Percentiles rank a stretch among this genome's conserved stretches.
Evolutionary conservation across 1,140 invertebrate species (phyloP).

Genomic region (Pseudomyrmex gracilis): DNA sequence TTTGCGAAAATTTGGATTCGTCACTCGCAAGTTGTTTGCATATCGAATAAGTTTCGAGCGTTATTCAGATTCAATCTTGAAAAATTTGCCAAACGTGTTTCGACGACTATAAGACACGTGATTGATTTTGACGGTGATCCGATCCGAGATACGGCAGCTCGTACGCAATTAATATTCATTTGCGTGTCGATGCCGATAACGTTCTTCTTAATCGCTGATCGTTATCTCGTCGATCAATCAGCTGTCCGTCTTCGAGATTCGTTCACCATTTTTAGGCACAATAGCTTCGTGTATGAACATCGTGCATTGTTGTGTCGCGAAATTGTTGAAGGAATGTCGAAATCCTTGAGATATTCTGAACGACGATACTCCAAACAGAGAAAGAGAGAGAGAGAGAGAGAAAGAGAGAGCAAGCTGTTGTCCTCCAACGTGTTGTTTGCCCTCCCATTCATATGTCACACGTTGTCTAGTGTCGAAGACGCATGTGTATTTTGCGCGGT

Average conservation of each 20-base stretch:
- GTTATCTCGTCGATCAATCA: slow-evolving; percentile 21
- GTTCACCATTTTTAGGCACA: neutral
- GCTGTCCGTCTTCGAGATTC: neutral
- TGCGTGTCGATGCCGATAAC: neutral
- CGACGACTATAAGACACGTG: neutral
- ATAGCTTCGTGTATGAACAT: neutral
- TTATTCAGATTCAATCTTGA: too few relatives aligned
- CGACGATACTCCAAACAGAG: slow-evolving; percentile 5
- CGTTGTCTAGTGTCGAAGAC: neutral
- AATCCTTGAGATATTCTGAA: slow-evolving; percentile 30
- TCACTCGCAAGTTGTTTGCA: too few relatives aligned
- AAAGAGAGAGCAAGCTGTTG: slow-evolving; percentile 14
- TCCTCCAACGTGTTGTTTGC: too few relatives aligned
- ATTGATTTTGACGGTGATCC: neutral
- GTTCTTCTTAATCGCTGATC: neutral
- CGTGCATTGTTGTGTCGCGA: slow-evolving; percentile 19
- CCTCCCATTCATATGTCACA: slow-evolving; percentile 32
- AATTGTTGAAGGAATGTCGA: slow-evolving; percentile 12
- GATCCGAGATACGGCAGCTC: neutral
- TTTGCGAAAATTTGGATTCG: neutral
- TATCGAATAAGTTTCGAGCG: too few relatives aligned
- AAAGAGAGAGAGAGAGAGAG: neutral
- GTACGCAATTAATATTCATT: slow-evolving; percentile 2
- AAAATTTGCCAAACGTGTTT: too few relatives aligned
- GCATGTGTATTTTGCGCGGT: slow-evolving; percentile 21